Evolutionary conservation across 2,113 vertebrate genomes (phyloP), one percentile per base, ranked within the genome.

Genomic region (Platysteira castanea): DNA sequence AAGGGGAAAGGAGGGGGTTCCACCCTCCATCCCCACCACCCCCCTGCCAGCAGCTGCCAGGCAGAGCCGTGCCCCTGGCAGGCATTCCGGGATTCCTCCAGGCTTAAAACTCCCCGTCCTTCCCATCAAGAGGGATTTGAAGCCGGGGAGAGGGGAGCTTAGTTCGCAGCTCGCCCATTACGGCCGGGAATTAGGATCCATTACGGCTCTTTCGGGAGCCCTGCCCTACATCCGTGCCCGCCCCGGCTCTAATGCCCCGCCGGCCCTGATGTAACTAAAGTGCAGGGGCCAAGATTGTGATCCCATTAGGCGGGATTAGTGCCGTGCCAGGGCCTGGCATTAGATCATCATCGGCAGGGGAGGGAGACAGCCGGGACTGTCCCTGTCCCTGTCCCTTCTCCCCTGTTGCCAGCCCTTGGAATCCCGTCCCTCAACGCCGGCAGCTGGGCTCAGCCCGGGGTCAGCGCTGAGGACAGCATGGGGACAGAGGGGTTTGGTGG

Each of bases 221-320:
- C n/a, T 91, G 94, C 93, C 95, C 96, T 94, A 88, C 68, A 69
- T 95, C 87, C 5, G 7, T 16, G 14, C 52, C 53, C 82, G 26
- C 18, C 53, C 53, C 19, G 6, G 47, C 65, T 3, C 82, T 91
- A 89, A 93, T 81, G 90, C 94, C 89, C 85, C 1, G 7, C n/a
- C 60, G 13, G 75, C 91, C 75, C 17, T 89, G 92, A 42, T 96
- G 96, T 97, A 97, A 98, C 94, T 95, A 95, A 96, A 97, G 95
- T 41, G 68, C 94, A n/a, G 86, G n/a, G 78, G 57, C 89, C 91
- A 52, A 84, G 93, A 76, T 10, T 78, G 70, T 94, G 79, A 98
- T 97, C 97, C 97, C 96, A 95, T 98, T 97, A 97, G 93, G 41
- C 44, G 30, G 96, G 97, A 97, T 98, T 98, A 97, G 94, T 60